Base-by-base conservation (phyloP, 64 coral and sea anemone species). In the Platygyra sinensis region DNA sequence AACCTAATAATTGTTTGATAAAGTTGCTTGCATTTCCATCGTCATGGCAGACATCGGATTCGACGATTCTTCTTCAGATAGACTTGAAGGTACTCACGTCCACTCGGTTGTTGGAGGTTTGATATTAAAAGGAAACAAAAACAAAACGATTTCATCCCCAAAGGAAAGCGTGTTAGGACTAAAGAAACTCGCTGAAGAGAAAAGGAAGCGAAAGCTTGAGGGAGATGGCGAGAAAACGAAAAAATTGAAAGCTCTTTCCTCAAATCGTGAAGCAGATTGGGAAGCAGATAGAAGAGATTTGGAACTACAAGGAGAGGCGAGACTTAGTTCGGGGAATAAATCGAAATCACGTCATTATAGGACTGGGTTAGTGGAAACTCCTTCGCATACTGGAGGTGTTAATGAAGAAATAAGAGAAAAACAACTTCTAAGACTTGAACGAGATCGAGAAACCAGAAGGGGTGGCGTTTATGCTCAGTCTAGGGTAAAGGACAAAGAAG, bases 301-400 rank as follows among this genome's bases (percentile, higher is more conserved):
- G 62, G 87, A 86, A 38, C 60, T 74, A 46, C 50, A 73, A 60
- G 73, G 25, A 75, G 72, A 67, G 9, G 67, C 62, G n/a, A 86
- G 80, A 2, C 63, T 88, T 60, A 92, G 86, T 52, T 81, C 94
- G 24, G 94, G 86, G 88, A 87, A 42, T 72, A 63, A 73, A 74
- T 89, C 72, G 17, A 99, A 75, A 87, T 87, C 72, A 49, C 88
- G 97, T 42, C 94, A 99, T 75, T 99, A 99, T 75, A 83, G 97
- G 22, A 93, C 97, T 74, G 82, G 90, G 36, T 72, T 93, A 60
- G 90, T 86, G 6, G 97, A 99, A 63, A 99, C 97, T 1, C 97
- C 97, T 5, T 93, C 97, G 5, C 94, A 99, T 57, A 95, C 97
- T 30, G 97, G 93, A 15, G 97, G 97, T 79, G 97, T 99, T 6